A percentile compares a stretch with the other conserved stretches of the same genome.
These are phyloP conservation scores for Tenebrosternarchus preto DNA, from an alignment of 2,113 vertebrate genomes.

Conservation along the genomic window DNA sequence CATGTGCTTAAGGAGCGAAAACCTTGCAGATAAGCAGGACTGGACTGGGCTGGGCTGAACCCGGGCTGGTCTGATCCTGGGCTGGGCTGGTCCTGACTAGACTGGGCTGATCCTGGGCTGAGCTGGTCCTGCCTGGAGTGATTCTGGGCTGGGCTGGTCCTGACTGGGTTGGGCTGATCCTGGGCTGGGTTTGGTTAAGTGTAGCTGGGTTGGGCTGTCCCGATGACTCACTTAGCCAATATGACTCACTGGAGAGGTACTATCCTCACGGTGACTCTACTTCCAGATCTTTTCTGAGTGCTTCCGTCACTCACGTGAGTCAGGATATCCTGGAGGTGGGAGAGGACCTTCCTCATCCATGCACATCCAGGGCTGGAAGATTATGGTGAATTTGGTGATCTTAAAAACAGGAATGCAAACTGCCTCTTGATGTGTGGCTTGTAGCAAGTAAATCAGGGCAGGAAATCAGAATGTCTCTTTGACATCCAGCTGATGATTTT, in stretches of 20 bases:
- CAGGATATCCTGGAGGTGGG: slow-evolving; percentile 39
- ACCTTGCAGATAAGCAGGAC: background rate
- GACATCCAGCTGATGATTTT: background rate
- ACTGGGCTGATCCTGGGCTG: background rate
- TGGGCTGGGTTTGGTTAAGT: slow-evolving; percentile 21
- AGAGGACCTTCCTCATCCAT: slow-evolving; percentile 36
- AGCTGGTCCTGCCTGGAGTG: background rate
- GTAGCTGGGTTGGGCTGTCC: too few species aligned
- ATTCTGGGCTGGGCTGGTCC: background rate
- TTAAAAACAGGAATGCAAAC: slow-evolving; percentile 14
- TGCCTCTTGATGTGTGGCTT: background rate
- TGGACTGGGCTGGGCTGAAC: slow-evolving; percentile 14
- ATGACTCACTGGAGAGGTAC: slow-evolving; percentile 33
- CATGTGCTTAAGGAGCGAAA: slow-evolving; percentile 28
- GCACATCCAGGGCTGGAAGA: slow-evolving; percentile 6
- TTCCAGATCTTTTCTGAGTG: slow-evolving; percentile 24
- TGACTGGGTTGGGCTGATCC: background rate
- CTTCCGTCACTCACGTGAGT: slow-evolving; percentile 47
- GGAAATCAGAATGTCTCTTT: background rate
- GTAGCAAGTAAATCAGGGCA: too few species aligned
- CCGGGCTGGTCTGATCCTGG: too few species aligned
- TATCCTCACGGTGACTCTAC: slow-evolving; percentile 26
- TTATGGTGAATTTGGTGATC: background rate
- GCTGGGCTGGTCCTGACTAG: background rate
- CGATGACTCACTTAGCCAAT: slow-evolving; percentile 37